Evolutionary conservation across 2,888 invertebrate species (phyloP).

Genomic region (Callyntrura sp.): DNA sequence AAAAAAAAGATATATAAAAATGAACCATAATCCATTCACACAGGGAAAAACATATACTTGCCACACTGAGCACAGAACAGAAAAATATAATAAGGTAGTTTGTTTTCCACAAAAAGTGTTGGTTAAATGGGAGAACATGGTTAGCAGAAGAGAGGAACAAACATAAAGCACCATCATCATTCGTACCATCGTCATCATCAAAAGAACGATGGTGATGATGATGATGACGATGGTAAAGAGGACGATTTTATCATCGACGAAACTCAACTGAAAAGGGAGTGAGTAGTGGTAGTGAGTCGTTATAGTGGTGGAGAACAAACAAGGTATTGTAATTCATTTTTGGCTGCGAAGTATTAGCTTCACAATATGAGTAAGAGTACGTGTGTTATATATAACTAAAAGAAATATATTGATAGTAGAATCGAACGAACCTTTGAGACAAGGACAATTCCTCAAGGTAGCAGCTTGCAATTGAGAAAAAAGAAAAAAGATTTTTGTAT

Average conservation of each 20-base stretch:
- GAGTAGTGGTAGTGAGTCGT: neutral
- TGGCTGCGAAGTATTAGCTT: neutral
- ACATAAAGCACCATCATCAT: slow-evolving; percentile 41
- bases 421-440: slow-evolving; percentile 82
- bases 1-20: neutral
- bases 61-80: too few relatives aligned
- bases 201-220: slow-evolving; percentile 9
- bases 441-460: slow-evolving; percentile 84
- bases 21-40: slow-evolving; percentile 10
- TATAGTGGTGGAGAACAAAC: neutral
- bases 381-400: slow-evolving; percentile 52
- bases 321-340: slow-evolving; percentile 39
- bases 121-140: slow-evolving; percentile 27
- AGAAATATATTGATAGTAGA: slow-evolving; percentile 36
- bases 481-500: slow-evolving; percentile 47
- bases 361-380: neutral
- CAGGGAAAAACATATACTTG: neutral
- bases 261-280: neutral
- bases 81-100: neutral
- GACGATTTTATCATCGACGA: neutral
- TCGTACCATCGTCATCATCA: neutral
- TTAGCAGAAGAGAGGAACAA: neutral
- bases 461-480: slow-evolving; percentile 82
- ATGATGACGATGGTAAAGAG: too few relatives aligned
- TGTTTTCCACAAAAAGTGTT: neutral